These are phyloP conservation scores for Salvator merianae DNA, from an alignment of 2,113 vertebrate species.

Conservation along the genomic window DNA sequence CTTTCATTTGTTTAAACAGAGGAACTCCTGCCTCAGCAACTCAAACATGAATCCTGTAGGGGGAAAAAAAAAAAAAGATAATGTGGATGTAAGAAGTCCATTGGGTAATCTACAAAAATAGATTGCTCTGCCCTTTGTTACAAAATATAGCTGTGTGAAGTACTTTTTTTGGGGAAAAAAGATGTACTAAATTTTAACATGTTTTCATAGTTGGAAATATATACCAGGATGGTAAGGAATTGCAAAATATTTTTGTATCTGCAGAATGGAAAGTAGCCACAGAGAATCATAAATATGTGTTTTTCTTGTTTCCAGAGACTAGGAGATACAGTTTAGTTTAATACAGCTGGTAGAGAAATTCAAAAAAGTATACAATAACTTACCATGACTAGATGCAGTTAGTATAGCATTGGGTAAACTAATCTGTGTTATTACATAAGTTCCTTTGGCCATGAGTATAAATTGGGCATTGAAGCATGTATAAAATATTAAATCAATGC, in stretches of 20 bases:
- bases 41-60: conserved; percentile 55
- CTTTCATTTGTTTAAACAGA: conserved; percentile 56
- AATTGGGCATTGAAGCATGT: conserved; percentile 14
- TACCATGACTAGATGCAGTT: conserved; percentile 44
- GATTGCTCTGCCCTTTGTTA: conserved; percentile 64
- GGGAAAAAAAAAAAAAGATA: conserved; percentile 57
- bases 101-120: conserved; percentile 51
- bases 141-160: conserved; percentile 61
- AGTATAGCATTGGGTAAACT: conserved; percentile 29
- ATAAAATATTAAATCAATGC: conserved; percentile 27
- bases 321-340: conserved; percentile 45
- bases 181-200: conserved; percentile 64
- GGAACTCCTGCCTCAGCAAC: conserved; percentile 44
- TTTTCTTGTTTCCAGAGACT: conserved; percentile 34
- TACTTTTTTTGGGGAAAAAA: conserved; percentile 59
- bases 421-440: conserved; percentile 25
- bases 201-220: conserved; percentile 40
- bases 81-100: conserved; percentile 46
- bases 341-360: conserved; percentile 41
- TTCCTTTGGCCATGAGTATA: conserved; percentile 31
- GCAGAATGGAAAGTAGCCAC: conserved; percentile 51
- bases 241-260: conserved; percentile 59
- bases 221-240: not conserved
- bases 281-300: conserved; percentile 45
- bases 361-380: conserved; percentile 46